phyloP scores from a whole-genome alignment of 2,888 invertebrate genomes.

The Epiblema foenella region DNA sequence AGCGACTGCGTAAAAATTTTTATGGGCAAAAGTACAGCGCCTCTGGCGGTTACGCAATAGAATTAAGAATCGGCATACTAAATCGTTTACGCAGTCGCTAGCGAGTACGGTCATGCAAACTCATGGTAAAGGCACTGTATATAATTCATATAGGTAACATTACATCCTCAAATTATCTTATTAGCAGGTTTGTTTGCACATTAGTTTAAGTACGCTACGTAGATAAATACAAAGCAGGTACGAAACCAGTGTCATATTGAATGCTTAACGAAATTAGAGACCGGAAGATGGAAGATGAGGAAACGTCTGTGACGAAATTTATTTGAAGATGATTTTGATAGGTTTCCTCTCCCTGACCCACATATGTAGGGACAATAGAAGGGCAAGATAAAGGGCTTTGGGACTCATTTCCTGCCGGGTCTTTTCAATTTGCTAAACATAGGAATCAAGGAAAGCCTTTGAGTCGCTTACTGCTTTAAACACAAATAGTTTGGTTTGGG shows the following conservation, averaged over 20 bases:
- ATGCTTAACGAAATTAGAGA: not conserved
- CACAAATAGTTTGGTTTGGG: not conserved
- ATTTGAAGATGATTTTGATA: not conserved
- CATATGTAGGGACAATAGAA: not conserved
- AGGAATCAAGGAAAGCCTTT: slow-evolving; percentile 8
- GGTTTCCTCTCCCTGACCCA: not conserved
- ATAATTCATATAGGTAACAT: too few relatives aligned
- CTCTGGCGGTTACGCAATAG: too few relatives aligned
- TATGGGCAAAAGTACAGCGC: too few relatives aligned
- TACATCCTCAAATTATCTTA: too few relatives aligned
- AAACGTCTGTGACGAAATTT: not conserved
- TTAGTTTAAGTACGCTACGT: not conserved
- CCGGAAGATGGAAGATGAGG: not conserved
- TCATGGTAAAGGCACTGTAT: too few relatives aligned
- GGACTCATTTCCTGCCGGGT: slow-evolving; percentile 21
- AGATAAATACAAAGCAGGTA: not conserved
- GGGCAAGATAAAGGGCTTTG: not conserved
- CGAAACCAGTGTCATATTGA: not conserved
- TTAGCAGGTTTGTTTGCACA: too few relatives aligned
- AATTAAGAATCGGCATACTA: too few relatives aligned
- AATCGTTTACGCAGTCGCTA: too few relatives aligned
- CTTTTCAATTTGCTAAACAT: slow-evolving; percentile 2
- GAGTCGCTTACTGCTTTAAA: slow-evolving; percentile 1
- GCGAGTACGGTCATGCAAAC: too few relatives aligned
- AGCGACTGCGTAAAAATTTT: too few relatives aligned